Percentiles rank a stretch among this genome's conserved stretches.
These are phyloP conservation scores for Tenualosa ilisha DNA, from an alignment of 2,797 vertebrate species.

Conservation along the genomic window DNA sequence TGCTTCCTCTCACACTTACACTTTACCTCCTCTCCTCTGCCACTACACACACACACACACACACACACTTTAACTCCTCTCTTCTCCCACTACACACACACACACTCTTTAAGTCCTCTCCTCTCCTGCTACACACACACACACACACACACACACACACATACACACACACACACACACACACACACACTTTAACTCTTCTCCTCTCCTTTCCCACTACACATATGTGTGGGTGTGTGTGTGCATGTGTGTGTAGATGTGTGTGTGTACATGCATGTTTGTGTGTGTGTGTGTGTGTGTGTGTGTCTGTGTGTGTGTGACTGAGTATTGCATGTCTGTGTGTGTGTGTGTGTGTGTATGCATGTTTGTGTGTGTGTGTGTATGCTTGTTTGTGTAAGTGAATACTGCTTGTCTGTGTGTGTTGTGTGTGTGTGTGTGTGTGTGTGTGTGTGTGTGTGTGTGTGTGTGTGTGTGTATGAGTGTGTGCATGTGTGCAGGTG, in stretches of 20 bases:
- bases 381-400: not conserved
- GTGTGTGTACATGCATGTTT: not conserved
- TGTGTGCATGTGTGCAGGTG: not conserved
- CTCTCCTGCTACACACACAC: not conserved
- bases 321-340: not conserved
- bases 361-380: not conserved
- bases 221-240: not conserved
- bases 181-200: too few relatives aligned
- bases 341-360: not conserved
- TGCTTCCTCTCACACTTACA: too few relatives aligned
- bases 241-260: not conserved
- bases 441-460: too few relatives aligned
- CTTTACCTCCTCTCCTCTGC: not conserved
- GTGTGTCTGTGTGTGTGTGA: not conserved
- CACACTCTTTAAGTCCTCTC: not conserved
- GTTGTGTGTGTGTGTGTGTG: too few relatives aligned
- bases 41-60: not conserved
- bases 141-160: too few relatives aligned
- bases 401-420: too few relatives aligned
- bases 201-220: not conserved
- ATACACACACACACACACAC: too few relatives aligned
- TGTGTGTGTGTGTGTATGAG: not conserved
- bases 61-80: not conserved
- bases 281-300: not conserved
- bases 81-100: not conserved